Percentiles rank a stretch among this genome's conserved stretches.
phyloP scores from a whole-genome alignment of 2,888 invertebrate species.

The Phengaris arion region DNA sequence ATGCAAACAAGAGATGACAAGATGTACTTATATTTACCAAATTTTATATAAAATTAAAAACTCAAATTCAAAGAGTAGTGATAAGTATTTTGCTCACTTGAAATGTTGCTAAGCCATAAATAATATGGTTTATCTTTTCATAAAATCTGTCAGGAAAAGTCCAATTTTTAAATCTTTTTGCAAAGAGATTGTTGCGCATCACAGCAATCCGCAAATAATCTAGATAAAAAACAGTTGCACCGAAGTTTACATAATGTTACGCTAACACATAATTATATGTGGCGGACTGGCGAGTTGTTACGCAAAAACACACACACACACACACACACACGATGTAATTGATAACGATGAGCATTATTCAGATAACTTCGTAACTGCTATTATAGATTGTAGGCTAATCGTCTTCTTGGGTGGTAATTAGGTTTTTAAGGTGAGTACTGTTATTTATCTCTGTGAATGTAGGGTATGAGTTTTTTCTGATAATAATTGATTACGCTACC shows the following conservation, averaged over 20 bases:
- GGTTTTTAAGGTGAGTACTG: not conserved
- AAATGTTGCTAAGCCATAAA: too few relatives aligned
- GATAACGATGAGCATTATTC: not conserved
- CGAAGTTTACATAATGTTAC: slow-evolving; percentile 1
- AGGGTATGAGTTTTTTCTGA: not conserved
- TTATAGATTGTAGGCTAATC: slow-evolving; percentile 6
- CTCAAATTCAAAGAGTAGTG: too few relatives aligned
- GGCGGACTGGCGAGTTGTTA: not conserved
- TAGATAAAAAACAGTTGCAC: slow-evolving; percentile 13
- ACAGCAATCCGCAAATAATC: not conserved
- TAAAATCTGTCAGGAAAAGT: too few relatives aligned
- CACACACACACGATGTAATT: not conserved
- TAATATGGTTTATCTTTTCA: too few relatives aligned
- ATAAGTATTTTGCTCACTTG: too few relatives aligned
- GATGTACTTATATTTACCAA: too few relatives aligned
- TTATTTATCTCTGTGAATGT: not conserved
- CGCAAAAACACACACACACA: slow-evolving; percentile 16
- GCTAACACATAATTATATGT: slow-evolving; percentile 17
- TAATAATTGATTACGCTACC: not conserved
- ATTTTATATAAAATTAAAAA: too few relatives aligned
- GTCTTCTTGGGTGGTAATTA: not conserved
- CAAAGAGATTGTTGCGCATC: not conserved
- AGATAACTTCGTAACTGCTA: not conserved
- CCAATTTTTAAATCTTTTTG: too few relatives aligned
- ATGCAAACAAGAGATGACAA: too few relatives aligned